These are phyloP conservation scores for Dendronephthya gigantea DNA, from an alignment of 64 coral and sea anemone species.

Conservation along the genomic window DNA sequence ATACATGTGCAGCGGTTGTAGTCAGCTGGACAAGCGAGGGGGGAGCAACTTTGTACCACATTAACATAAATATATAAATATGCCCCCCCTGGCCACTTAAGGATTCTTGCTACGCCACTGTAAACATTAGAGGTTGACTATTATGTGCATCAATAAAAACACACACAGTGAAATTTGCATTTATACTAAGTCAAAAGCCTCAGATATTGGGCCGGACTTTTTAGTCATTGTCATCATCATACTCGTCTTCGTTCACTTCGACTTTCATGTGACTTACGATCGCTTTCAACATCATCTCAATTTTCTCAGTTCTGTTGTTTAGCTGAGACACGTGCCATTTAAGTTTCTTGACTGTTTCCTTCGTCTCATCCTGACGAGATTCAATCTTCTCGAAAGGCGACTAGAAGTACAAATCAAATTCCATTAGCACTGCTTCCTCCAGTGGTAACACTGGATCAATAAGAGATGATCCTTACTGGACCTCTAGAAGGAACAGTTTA, in stretches of 20 bases:
- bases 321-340: conserved; percentile 30
- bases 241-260: conserved; percentile 38
- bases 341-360: conserved; percentile 23
- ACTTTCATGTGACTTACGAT: conserved; percentile 50
- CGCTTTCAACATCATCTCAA: conserved; percentile 46
- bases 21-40: no score
- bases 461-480: no score
- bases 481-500: neutral
- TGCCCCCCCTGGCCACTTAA: no score
- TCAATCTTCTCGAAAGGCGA: conserved; percentile 24
- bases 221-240: neutral
- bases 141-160: no score
- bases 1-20: no score
- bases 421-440: neutral
- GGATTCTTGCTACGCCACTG: no score
- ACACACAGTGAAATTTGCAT: no score
- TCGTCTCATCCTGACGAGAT: conserved; percentile 26
- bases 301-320: conserved; percentile 32
- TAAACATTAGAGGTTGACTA: no score
- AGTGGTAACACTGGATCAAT: no score
- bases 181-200: no score
- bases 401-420: neutral
- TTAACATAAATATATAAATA: no score
- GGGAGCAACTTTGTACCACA: no score
- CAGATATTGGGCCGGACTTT: neutral